Evolutionary conservation across 2,888 invertebrate genomes (phyloP).

Genomic region (Pemphredon lugubris): DNA sequence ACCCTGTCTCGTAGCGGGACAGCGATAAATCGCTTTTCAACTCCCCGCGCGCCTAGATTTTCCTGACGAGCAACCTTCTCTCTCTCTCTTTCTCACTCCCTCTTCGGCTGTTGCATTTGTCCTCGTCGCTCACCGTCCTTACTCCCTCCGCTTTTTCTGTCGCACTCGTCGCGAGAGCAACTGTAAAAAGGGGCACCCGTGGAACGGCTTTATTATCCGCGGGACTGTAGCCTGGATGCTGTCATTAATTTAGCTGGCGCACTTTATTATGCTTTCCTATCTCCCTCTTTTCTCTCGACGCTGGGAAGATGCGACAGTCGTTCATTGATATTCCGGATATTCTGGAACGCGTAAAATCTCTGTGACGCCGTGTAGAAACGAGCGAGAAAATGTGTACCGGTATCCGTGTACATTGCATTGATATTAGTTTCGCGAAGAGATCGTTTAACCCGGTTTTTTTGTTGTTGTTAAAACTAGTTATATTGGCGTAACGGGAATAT

Average conservation of each 20-base stretch:
- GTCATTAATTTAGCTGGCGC: constrained; percentile 30
- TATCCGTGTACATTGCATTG: too few relatives aligned
- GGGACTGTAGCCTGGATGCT: constrained; percentile 16
- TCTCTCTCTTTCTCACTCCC: background rate
- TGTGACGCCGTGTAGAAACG: too few relatives aligned
- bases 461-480: too few relatives aligned
- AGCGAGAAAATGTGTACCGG: too few relatives aligned
- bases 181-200: constrained; percentile 4
- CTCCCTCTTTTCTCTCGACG: constrained; percentile 5
- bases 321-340: background rate
- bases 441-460: too few relatives aligned
- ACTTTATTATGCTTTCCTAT: constrained; percentile 11
- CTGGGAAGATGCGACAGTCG: background rate
- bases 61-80: constrained; percentile 18
- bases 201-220: constrained; percentile 29
- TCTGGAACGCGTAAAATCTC: constrained; percentile 17
- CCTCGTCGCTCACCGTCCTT: background rate
- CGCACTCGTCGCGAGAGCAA: background rate
- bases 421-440: too few relatives aligned
- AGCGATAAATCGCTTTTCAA: constrained; percentile 18
- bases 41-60: constrained; percentile 3
- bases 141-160: background rate
- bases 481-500: too few relatives aligned
- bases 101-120: background rate
- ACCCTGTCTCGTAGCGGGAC: background rate